Evolutionary conservation across 2,888 invertebrate genomes (phyloP), one percentile per base, ranked within the genome.

Genomic region (Gymnosoma rotundatum): DNA sequence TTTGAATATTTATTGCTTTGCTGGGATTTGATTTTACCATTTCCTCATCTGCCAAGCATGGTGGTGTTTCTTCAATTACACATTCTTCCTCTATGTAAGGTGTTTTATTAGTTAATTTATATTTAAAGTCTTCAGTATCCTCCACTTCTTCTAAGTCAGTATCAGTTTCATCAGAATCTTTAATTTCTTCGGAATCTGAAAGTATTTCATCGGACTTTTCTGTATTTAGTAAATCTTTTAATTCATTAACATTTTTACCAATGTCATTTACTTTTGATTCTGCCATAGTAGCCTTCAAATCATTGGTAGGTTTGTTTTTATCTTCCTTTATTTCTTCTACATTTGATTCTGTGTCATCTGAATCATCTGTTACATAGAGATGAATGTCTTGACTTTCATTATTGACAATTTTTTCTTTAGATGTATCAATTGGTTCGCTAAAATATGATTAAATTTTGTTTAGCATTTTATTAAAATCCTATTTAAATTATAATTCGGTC

Each of bases 81-180:
- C 78, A 84, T 61, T 85, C 83, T n/a, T 84, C 85, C 21, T 86
- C 66, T 48, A 54, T 12, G 4, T 80, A 50, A 32, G n/a, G 18
- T 25, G 10, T 56, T 36, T 63, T 76, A 12, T 70, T 50, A 36
- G 16, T 20, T 2, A 48, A 6, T 21, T 69, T 63, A 42, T 21
- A 73, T 70, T 86, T 67, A 67, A 96, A 96, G 80, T 18, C 8
- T 16, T 2, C 7, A 14, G 10, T 10, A 25, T 61, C 73, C 75
- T 81, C 32, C 0, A 83, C 87, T 70, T 87, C 75, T 70, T 86
- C 85, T 20, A 86, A 83, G 32, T 85, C 83, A 9, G 76, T 81
- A 67, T 86, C 84, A 0, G 72, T 84, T 25, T 42, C 48, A 64
- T 86, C 86, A 10, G 86, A 72, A 36, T 67, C 73, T 78, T 83